Base-by-base conservation (phyloP, 2,113 vertebrate species). In the Hydrochoerus hydrochaeris region DNA sequence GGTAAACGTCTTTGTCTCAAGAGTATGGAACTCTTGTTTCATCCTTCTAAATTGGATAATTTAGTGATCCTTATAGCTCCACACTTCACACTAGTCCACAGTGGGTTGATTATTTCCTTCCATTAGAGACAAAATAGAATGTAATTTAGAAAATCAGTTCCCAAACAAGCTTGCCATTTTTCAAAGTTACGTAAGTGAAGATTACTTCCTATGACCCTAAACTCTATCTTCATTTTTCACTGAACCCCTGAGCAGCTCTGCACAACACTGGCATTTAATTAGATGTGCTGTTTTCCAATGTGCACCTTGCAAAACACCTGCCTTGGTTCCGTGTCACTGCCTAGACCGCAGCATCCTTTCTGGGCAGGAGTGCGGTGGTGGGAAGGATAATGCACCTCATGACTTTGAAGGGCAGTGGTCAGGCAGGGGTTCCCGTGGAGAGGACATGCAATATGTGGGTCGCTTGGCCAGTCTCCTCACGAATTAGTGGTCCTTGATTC, bases 121-220 rank as follows among this genome's bases (percentile, higher is more conserved):
- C 14, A n/a, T 14, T 17, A 6, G 57, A 88, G 35, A 88, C 63
- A 85, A 87, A 86, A 86, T 24, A 71, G 20, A 41, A 49, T 77
- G 32, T 82, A 78, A 91, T 65, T 90, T 67, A 71, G 65, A 91
- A 38, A 93, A 38, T 91, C 44, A 65, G n/a, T 65, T 94, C 38
- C 63, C 90, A 95, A 20, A 35, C 85, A 52, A 85, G 54, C n/a
- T 67, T 69, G 30, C 49, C 41, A 19, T 69, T 88, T 86, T 90
- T 77, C 73, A 52, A 82, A 95, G 73, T 46, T 82, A 14, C 84
- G 32, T 63, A 41, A 88, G 41, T 58, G 65, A n/a, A 82, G 12
- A 65, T 35, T 80, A 90, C 69, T 90, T 81, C 88, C 92, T 82
- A 11, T 71, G 35, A 92, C 73, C 35, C 80, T 85, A 57, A 89